Evolutionary conservation across 2,113 vertebrate species (phyloP), one percentile per base, ranked within the genome.

Genomic region (Lepidothrix coronata): DNA sequence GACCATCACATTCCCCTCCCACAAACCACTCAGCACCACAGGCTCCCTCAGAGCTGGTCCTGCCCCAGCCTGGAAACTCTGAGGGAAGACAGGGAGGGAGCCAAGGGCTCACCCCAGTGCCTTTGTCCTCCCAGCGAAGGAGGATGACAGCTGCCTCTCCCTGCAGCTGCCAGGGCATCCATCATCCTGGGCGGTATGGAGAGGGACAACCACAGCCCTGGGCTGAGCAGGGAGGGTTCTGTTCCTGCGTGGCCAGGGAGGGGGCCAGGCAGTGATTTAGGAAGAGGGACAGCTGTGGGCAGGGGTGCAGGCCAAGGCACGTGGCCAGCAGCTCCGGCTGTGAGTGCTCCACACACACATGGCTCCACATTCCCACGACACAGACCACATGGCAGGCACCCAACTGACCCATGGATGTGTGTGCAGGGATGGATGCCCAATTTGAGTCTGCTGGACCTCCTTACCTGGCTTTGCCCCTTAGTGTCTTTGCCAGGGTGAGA

Each of bases 81-180:
- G 51, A 22, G 62, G 59, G 58, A 27, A 68, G 72, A 43, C 89
- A 78, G 51, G 14, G 70, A 73, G n/a, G 85, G 33, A 74, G 16
- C 37, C 1, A 14, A 81, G n/a, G 30, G 43, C 41, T 73, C 65
- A 22, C 22, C 35, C 49, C 5, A 1, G 21, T 27, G 87, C 28
- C 70, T 92, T 93, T 85, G 85, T 89, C 68, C 70, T 89, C 55
- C 44, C 10, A 3, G 9, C 14, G 61, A 58, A 82, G 76, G 75
- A 78, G 67, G 85, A 4, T 0, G 11, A 44, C 95, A 97, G 92
- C 96, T 96, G 96, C 61, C 65, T 80, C 66, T 80, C 59, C 35
- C 37, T 23, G 84, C 96, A 97, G 95, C 96, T 94, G 95, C 89
- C 41, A 9, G 63, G 72, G 63, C 21, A 92, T 94, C 82, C 85